Percentiles rank a stretch among this genome's conserved stretches.
These are phyloP conservation scores for Chelon auratus DNA, from an alignment of 2,797 vertebrate species.

Conservation along the genomic window DNA sequence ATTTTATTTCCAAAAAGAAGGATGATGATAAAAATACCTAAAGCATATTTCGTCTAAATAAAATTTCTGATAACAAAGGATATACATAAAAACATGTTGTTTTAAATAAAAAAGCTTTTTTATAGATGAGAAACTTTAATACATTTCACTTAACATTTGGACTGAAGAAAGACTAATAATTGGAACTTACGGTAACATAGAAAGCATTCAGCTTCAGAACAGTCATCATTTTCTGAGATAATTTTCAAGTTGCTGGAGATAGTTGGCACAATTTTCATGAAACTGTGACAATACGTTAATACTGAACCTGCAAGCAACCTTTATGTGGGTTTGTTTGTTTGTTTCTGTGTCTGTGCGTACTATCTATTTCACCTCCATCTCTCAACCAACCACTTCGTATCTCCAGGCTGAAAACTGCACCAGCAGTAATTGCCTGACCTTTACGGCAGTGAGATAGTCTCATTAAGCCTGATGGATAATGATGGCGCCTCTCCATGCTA, in stretches of 20 bases:
- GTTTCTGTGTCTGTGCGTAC: constrained; percentile 39
- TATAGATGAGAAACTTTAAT: no score
- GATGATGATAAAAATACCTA: no score
- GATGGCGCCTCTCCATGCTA: constrained; percentile 91
- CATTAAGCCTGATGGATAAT: constrained; percentile 98
- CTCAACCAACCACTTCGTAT: constrained; percentile 69
- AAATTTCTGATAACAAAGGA: no score
- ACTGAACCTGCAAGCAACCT: constrained; percentile 17
- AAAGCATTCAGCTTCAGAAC: no score
- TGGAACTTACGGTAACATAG: no score
- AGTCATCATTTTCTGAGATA: background rate
- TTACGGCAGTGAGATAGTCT: constrained; percentile 95
- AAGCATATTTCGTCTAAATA: no score
- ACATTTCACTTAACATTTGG: no score
- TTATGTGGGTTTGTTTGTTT: constrained; percentile 40
- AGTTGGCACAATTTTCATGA: constrained; percentile 19
- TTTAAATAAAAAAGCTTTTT: no score
- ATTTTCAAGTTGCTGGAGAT: constrained; percentile 1
- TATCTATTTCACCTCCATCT: constrained; percentile 82
- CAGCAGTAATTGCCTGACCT: constrained; percentile 99
- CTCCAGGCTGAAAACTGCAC: constrained; percentile 92
- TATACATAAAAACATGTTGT: no score
- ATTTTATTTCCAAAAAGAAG: no score
- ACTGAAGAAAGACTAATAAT: no score
- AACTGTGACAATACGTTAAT: constrained; percentile 11